Percentiles rank a stretch among this genome's conserved stretches.
These are phyloP conservation scores for Falco novaeseelandiae DNA, from an alignment of 2,797 vertebrate species.

Conservation along the genomic window DNA sequence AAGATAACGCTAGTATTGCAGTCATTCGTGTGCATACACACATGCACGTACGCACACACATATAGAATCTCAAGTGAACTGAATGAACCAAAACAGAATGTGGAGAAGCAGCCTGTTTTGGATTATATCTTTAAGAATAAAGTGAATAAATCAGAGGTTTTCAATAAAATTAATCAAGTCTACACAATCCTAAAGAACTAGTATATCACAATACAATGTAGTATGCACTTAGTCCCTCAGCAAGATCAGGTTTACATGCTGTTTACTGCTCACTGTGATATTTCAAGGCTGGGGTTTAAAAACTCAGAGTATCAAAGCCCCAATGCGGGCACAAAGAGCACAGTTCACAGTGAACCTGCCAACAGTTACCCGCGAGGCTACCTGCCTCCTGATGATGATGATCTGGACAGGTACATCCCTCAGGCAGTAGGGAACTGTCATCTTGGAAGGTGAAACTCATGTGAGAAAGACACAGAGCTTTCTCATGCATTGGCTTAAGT, in stretches of 20 bases:
- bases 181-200: neutral
- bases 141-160: neutral
- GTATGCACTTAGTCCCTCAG: neutral
- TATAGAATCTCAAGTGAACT: neutral
- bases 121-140: neutral
- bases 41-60: accelerated
- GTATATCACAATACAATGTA: neutral
- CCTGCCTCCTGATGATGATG: neutral
- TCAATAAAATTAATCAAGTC: neutral
- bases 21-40: accelerated
- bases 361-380: neutral
- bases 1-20: neutral
- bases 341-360: neutral
- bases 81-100: neutral
- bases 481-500: neutral
- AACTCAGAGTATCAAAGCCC: neutral
- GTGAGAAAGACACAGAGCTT: neutral
- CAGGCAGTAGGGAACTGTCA: accelerated
- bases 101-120: neutral
- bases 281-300: neutral
- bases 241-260: neutral
- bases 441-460: neutral
- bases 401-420: neutral
- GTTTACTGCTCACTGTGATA: neutral
- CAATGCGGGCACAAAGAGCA: neutral